Percentiles rank a stretch among this genome's conserved stretches.
Evolutionary conservation across 2,888 invertebrate species (phyloP).

Genomic region (Oegoconia quadripuncta): DNA sequence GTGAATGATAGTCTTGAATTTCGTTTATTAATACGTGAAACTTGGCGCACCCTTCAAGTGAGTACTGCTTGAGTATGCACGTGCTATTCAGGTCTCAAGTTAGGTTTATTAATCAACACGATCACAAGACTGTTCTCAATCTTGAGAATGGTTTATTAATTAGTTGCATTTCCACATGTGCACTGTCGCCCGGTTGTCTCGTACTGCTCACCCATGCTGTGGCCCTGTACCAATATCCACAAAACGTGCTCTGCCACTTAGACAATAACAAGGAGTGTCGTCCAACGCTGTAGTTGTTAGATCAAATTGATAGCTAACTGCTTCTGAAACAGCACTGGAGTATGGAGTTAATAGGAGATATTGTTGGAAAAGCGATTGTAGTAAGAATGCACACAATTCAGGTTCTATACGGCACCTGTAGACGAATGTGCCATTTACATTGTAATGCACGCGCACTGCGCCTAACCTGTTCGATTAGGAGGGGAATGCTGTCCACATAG

Average conservation of each 20-base stretch:
- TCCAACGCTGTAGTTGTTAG: conserved; percentile 15
- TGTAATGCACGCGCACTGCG: conserved; percentile 67
- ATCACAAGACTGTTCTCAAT: too few relatives aligned
- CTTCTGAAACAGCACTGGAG: not conserved
- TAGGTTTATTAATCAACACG: too few relatives aligned
- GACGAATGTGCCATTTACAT: conserved; percentile 74
- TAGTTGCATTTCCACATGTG: conserved; percentile 51
- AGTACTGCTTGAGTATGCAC: too few relatives aligned
- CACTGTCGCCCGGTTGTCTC: conserved; percentile 68
- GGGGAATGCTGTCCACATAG: conserved; percentile 64
- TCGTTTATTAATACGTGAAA: too few relatives aligned
- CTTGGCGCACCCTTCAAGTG: too few relatives aligned
- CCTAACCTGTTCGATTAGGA: conserved; percentile 70
- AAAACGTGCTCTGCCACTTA: conserved; percentile 14
- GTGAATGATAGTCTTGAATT: too few relatives aligned
- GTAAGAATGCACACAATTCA: conserved; percentile 46
- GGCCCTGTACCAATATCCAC: conserved; percentile 47
- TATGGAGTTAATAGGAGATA: not conserved
- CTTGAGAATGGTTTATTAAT: too few relatives aligned
- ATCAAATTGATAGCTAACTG: not conserved
- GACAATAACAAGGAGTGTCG: not conserved
- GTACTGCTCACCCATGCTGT: conserved; percentile 56
- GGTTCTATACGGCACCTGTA: conserved; percentile 68
- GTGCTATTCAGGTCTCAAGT: too few relatives aligned
- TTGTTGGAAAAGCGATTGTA: conserved; percentile 1